Base-by-base conservation (phyloP, 2,888 invertebrate genomes). In the Trimorus sp. region DNA sequence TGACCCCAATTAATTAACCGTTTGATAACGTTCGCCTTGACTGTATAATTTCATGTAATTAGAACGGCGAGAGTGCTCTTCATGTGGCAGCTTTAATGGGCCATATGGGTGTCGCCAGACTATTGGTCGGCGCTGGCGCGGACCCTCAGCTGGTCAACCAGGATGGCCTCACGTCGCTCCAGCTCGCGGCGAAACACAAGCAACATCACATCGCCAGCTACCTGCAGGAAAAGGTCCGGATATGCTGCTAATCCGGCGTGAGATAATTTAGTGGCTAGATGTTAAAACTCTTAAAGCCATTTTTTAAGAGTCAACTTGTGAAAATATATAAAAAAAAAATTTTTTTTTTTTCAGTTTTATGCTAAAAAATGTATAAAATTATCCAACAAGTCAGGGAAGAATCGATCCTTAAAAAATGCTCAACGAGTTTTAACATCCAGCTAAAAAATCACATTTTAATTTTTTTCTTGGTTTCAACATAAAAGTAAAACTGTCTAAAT, bases 41-140 rank as follows among this genome's bases (percentile, higher is more conserved):
- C 36, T 38, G n/a, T 48, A 77, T 74, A 54, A 70, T 74, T 84
- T 80, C 58, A 66, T 83, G 54, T 16, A 73, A 68, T 74, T 91
- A 98, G 97, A 98, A 98, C 93, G 98, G 98, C 0, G 98, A 98
- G 92, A 95, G 96, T 71, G 96, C 97, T 0, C 92, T 98, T 62
- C 98, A 98, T 93, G 98, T 97, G 60, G 98, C 98, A 3, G 96
- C 96, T 48, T 94, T 98, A 93, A 97, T 96, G 91, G 98, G 98
- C 0, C 96, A 97, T 89, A 93, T 97, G 90, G 92, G 95, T 3
- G 96, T 97, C 63, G 96, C 96, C 74, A 95, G 96, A 88, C 94
- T 96, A 89, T 92, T 98, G 53, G 93, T 96, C 59, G 94, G 94
- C 71, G 94, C 95, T 83, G 95, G 95, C 54, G 94, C 95, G 63